Evolutionary conservation across 2,888 invertebrate species (phyloP).

Genomic region (Oscheius sp.): DNA sequence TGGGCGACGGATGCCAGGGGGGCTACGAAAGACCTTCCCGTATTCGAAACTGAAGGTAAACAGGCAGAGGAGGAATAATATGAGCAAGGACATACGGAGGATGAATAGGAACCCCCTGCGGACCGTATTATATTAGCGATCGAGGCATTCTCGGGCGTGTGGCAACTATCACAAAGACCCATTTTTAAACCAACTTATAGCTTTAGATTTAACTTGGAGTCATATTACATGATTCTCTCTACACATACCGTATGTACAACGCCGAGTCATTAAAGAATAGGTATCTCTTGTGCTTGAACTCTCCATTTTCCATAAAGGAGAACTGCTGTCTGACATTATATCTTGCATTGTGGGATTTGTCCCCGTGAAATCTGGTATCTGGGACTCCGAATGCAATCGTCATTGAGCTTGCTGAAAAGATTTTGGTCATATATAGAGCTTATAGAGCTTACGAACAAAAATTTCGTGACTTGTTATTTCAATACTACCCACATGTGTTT

Average conservation of each 20-base stretch:
- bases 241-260: conserved; percentile 18
- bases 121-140: too few relatives aligned
- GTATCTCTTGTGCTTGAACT: conserved; percentile 2
- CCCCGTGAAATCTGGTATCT: conserved; percentile 39
- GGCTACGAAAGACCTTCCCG: too few relatives aligned
- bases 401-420: conserved; percentile 39
- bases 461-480: conserved; percentile 34
- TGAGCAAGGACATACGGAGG: too few relatives aligned
- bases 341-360: conserved; percentile 43
- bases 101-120: too few relatives aligned
- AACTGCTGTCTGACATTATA: conserved; percentile 30
- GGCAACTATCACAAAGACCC: too few relatives aligned
- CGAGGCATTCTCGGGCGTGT: too few relatives aligned
- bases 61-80: too few relatives aligned
- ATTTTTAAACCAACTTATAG: too few relatives aligned
- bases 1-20: not conserved
- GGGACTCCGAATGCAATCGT: conserved; percentile 46
- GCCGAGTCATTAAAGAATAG: conserved; percentile 14
- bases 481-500: conserved; percentile 39
- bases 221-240: not conserved
- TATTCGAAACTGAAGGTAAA: too few relatives aligned
- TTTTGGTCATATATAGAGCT: too few relatives aligned
- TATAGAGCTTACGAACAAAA: conserved; percentile 34
- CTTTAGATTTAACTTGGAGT: too few relatives aligned
- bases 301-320: conserved; percentile 20